These are phyloP conservation scores for Cyanoramphus novaezelandiae DNA, from an alignment of 2,113 vertebrate genomes.

Conservation along the genomic window DNA sequence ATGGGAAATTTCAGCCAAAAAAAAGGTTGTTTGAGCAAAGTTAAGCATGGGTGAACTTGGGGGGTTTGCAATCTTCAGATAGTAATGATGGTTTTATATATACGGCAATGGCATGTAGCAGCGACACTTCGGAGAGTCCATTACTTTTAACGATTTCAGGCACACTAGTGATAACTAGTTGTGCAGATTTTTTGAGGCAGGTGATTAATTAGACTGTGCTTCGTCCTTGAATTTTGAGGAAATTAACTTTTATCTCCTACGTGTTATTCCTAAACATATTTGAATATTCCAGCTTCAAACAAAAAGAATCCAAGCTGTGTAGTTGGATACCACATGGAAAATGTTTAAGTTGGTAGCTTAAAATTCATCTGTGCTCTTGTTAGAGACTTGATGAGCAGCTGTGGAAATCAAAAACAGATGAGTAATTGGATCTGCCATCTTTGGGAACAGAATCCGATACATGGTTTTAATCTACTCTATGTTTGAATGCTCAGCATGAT, in stretches of 20 bases:
- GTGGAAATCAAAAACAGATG: background rate
- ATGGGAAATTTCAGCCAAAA: background rate
- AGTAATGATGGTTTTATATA: background rate
- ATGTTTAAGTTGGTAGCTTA: background rate
- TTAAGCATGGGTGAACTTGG: background rate
- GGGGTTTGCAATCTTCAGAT: background rate
- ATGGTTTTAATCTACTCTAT: background rate
- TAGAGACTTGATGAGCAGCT: slow-evolving; percentile 22
- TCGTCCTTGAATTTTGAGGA: background rate
- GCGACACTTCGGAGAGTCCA: background rate
- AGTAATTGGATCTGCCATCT: background rate
- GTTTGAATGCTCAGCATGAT: background rate
- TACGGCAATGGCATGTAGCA: background rate
- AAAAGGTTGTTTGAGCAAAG: background rate
- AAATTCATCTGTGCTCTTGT: background rate
- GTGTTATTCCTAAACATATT: background rate
- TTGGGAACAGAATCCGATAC: background rate
- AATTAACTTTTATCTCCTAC: background rate
- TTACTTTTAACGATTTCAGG: background rate
- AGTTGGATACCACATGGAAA: background rate
- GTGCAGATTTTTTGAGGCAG: background rate
- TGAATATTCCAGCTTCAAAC: background rate
- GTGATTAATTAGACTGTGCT: background rate
- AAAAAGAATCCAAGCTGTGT: background rate
- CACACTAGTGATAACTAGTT: background rate